Base-by-base conservation (phyloP, 1,140 invertebrate species). In the Aphis gossypii region DNA sequence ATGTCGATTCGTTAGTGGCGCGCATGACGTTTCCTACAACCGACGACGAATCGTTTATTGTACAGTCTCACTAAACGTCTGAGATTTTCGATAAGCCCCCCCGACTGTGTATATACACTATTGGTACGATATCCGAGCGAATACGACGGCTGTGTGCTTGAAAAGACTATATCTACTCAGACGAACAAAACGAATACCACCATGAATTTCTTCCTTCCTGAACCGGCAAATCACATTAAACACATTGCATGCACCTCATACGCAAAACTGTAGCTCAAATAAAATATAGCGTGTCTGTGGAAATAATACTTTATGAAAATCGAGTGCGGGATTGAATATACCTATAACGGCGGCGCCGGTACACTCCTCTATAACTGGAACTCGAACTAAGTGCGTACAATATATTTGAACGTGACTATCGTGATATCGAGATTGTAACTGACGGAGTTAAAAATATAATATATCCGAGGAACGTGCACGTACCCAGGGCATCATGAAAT, bases 361-460 rank as follows among this genome's bases (percentile, higher is more conserved):
- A 18, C 46, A 46, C 9, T 8, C 44, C 0, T 46, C 5, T 46
- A 46, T 51, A 51, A 51, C 56, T 56, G 56, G 60, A 68, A 68
- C 60, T 68, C 60, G 60, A 68, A 68, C 60, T 68, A 68, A 68
- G 60, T 68, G 60, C 4, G 60, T n/a, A 68, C 11, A 30, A 68
- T 68, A 68, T 68, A 68, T 68, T 68, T 68, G 60, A n/a, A 68
- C 60, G 60, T 30, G 60, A 68, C 60, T n/a, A 68, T 68, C 60
- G 30, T 14, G 60, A n/a, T 68, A 68, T 68, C 60, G 30, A 68
- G 60, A 68, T 68, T 30, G 60, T 68, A 30, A n/a, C 9, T 30
- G 60, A n/a, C 60, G 60, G 60, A 68, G 60, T 68, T 68, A 68
- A 30, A 68, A 68, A 68, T 68, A 68, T 30, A 68, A 68, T 68